Base-by-base conservation (phyloP, 2,888 invertebrate species). In the Pyralis farinalis region DNA sequence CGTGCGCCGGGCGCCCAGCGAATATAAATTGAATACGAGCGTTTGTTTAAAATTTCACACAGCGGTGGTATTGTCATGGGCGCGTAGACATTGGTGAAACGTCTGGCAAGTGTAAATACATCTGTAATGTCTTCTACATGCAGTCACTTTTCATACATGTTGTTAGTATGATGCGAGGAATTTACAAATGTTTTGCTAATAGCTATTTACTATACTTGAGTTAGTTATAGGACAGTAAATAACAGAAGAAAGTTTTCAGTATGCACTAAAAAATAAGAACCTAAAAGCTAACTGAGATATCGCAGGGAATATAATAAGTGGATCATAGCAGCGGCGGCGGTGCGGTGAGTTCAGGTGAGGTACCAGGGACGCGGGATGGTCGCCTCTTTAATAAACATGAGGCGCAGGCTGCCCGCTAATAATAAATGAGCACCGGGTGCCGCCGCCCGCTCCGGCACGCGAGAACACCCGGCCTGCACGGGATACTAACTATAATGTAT, bases 311-410 rank as follows among this genome's bases (percentile, higher is more conserved):
- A 16, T 16, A 4, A 58, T 59, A 55, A 53, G 52, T 47, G 45
- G 55, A 50, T 49, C 53, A 52, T 37, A 49, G 7, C 38, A 11
- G n/a, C n/a, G 32, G 40, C 50, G 53, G 51, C 48, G n/a, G n/a
- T n/a, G n/a, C n/a, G n/a, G 52, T 52, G 55, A 54, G 59, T 60
- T 64, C 65, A 71, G 71, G 71, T 71, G 71, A 63, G 65, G 58
- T 54, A 51, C 42, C 34, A 25, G 25, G 25, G 7, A 25, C 63
- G 55, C 55, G 62, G 65, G 65, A 61, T 60, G 56, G 63, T 56
- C 45, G 51, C 51, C 66, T 73, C 67, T 71, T 74, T 71, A 73
- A 75, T 74, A 74, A 71, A 76, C 76, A 76, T 75, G 74, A 75
- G 68, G 57, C 54, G 37, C 59, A 60, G 64, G 61, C 47, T 58